A percentile compares a stretch with the other conserved stretches of the same genome.
phyloP scores from a whole-genome alignment of 1,140 invertebrate species.

The Doryteuthis pealeii region DNA sequence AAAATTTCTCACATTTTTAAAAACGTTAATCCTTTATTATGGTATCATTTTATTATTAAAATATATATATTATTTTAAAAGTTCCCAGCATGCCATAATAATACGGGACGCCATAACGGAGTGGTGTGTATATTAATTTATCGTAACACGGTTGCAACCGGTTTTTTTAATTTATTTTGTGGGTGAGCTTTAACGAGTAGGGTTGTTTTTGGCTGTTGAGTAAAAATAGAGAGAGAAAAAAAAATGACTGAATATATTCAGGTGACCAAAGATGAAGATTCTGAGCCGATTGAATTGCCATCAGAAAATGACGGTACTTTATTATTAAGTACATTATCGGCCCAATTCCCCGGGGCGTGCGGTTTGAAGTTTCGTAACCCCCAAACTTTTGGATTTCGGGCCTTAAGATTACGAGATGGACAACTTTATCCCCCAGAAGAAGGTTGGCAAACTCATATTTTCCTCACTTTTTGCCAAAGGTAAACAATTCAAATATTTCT shows the following conservation, averaged over 20 bases:
- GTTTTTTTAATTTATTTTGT: too few species aligned
- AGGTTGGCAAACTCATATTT: constrained; percentile 85
- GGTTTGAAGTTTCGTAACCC: constrained; percentile 90
- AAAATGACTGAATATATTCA: constrained; percentile 55
- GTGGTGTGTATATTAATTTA: too few species aligned
- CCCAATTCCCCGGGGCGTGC: constrained; percentile 90
- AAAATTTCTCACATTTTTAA: too few species aligned
- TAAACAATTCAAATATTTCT: constrained; percentile 49
- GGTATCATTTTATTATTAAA: too few species aligned
- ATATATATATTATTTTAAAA: too few species aligned
- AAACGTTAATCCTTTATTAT: too few species aligned
- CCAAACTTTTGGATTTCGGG: constrained; percentile 81
- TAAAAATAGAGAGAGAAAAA: too few species aligned
- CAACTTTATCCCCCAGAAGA: constrained; percentile 80
- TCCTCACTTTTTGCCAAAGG: constrained; percentile 96
- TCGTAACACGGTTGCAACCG: too few species aligned
- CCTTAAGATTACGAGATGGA: constrained; percentile 83
- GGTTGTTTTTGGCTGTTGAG: too few species aligned
- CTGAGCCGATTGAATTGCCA: constrained; percentile 90
- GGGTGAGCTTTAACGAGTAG: too few species aligned
- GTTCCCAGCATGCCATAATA: too few species aligned
- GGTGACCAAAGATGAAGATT: constrained; percentile 80
- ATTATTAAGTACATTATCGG: constrained; percentile 81
- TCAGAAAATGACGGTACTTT: constrained; percentile 86
- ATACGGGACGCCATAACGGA: too few species aligned